Evolutionary conservation across 2,888 invertebrate genomes (phyloP).

Genomic region (Drosophila mimica): DNA sequence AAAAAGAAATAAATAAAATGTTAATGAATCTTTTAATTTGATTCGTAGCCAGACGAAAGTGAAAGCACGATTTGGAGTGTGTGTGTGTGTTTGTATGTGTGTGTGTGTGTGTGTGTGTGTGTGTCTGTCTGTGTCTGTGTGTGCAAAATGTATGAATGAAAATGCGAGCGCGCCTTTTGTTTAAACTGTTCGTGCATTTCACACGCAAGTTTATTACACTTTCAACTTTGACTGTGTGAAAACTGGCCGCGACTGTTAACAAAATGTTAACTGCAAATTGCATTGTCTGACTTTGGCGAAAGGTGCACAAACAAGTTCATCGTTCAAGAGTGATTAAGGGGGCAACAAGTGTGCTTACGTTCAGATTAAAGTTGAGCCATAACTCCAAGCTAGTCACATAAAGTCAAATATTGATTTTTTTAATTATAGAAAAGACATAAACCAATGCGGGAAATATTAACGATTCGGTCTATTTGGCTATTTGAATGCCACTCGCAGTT

Average conservation of each 20-base stretch:
- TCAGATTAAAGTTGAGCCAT: background rate
- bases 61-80: conserved; percentile 49
- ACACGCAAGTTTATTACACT: conserved; percentile 75
- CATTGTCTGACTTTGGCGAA: conserved; percentile 22
- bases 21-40: conserved; percentile 64
- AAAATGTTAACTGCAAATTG: conserved; percentile 30
- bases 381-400: background rate
- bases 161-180: conserved; percentile 63
- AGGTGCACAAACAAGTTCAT: conserved; percentile 43
- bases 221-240: conserved; percentile 71
- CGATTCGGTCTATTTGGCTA: background rate
- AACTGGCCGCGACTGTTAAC: conserved; percentile 26
- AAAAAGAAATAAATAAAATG: conserved; percentile 40
- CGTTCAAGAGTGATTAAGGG: background rate
- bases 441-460: background rate
- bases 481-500: conserved; percentile 18
- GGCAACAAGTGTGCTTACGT: background rate
- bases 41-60: conserved; percentile 54
- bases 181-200: conserved; percentile 59
- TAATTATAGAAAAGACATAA: background rate
- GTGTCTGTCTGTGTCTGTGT: conserved; percentile 2
- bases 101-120: background rate
- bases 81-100: background rate
- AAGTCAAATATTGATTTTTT: background rate
- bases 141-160: conserved; percentile 49